A percentile compares a stretch with the other conserved stretches of the same genome.
Conservation (phyloP, 2,888 invertebrate genomes). For the Ornithoptera priamus region DNA sequence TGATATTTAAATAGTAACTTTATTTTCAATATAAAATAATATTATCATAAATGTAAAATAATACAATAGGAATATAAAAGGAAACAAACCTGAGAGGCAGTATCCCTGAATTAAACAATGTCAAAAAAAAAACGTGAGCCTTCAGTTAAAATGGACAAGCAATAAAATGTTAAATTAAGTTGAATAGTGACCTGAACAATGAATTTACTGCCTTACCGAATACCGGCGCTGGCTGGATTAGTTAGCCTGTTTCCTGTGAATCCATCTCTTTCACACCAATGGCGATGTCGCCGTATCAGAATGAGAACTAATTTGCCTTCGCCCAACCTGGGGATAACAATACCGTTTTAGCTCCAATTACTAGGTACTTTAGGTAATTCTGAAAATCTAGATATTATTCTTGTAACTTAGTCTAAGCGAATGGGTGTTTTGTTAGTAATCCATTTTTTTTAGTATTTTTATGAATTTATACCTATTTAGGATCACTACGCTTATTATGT, state of each 20-base stretch:
- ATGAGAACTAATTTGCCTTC: too few relatives aligned
- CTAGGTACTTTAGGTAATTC: slow-evolving; percentile 1
- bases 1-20: too few relatives aligned
- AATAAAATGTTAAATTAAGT: slow-evolving; percentile 25
- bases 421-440: slow-evolving; percentile 17
- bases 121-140: not conserved
- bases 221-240: slow-evolving; percentile 16
- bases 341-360: slow-evolving; percentile 4
- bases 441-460: slow-evolving; percentile 33
- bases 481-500: slow-evolving; percentile 72
- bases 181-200: slow-evolving; percentile 21
- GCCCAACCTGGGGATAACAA: too few relatives aligned
- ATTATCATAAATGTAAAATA: too few relatives aligned
- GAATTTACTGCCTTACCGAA: slow-evolving; percentile 27
- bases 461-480: slow-evolving; percentile 46
- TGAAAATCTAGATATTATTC: slow-evolving; percentile 28
- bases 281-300: too few relatives aligned
- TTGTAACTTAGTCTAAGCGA: slow-evolving; percentile 28
- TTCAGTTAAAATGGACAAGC: slow-evolving; percentile 5
- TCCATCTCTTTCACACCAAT: too few relatives aligned
- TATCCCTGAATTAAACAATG: too few relatives aligned
- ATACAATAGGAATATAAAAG: too few relatives aligned
- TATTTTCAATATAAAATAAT: too few relatives aligned
- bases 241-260: not conserved
- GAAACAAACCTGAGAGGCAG: too few relatives aligned